Evolutionary conservation across 2,797 vertebrate genomes (phyloP), one percentile per base, ranked within the genome.

Genomic region (Bovichtus variegatus): DNA sequence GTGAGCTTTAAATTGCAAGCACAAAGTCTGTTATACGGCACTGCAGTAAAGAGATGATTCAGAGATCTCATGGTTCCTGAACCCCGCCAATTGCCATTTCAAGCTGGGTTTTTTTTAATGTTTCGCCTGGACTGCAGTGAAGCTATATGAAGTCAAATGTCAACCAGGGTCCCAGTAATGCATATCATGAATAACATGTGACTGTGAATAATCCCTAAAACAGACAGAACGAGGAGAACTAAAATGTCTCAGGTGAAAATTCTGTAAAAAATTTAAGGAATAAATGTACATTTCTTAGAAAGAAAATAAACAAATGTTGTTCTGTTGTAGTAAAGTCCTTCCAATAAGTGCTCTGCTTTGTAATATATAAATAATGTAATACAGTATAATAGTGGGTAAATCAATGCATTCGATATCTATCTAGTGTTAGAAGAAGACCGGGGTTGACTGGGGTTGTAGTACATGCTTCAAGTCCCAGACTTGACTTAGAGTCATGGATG

Each of bases 1-100:
- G 2, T 29, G 44, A 51, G 18, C 34, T 70, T 19, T 31, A 59
- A 58, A 59, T 29, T 41, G 44, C 4, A 0, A 36, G 18, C 25
- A 49, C 4, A 65, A 31, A 60, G 29, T 68, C 18, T 36, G 18
- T 27, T 34, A 46, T 47, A 53, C 27, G 10, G 47, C 41, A 66
- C 41, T 49, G 10, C 19, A 21, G 18, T 78, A 55, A 65, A 73
- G 74, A 60, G 58, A 65, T 63, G 54, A 66, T 54, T 81, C 47
- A 78, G 21, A 59, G 53, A 64, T 57, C 40, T 2, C 31, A 16
- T 61, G 36, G 53, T 71, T 57, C 49, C 25, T 29, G 44, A 71
- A 15, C 34, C 40, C 25, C 15, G 13, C 21, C 49, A 61, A 44
- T 10, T 75, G 36, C 34, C 51, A 49, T 31, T 53, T 70, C 3